Base-by-base conservation (phyloP, 2,113 vertebrate species). In the Panurus biarmicus region DNA sequence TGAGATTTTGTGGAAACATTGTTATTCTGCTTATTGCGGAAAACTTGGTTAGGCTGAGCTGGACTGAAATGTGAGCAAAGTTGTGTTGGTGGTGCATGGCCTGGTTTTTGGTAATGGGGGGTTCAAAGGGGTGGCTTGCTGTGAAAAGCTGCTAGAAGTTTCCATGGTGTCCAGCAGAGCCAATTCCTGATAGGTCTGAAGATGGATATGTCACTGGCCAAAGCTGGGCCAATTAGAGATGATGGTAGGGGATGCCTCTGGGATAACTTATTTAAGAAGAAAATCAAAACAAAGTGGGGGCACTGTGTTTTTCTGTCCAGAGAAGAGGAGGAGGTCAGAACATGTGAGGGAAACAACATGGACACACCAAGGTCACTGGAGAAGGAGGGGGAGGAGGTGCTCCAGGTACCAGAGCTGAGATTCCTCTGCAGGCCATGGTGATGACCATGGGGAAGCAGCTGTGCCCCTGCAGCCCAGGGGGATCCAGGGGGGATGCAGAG, bases 321-420 rank as follows among this genome's bases (percentile, higher is more conserved):
- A 84, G 57, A 45, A 33, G 47, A 62, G 18, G 33, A 53, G 33
- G 26, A 38, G 6, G 7, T 72, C 14, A 54, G 48, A 72, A 45
- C 33, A 11, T 5, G 13, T 26, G 26, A 33, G 7, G 9, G 57
- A 38, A 72, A 38, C 26, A 72, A 26, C 33, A 33, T 11, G 26
- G 26, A 11, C 7, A 45, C 22, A 62, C 33, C 67, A 35, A 42
- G 19, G 24, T 50, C 65, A 50, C 29, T 48, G 6, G 5, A 69
- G 42, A 47, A 47, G 28, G 54, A 70, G 54, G 4, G 19, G 12
- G 4, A 44, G 38, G 26, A 61, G 25, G 12, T 82, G 25, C 17
- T 61, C 8, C 17, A 9, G 25, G 56, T 0, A 0, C 25, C 1
- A 1, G 25, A 44, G 45, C 25, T 0, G 2, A 61, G 10, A 31